Conservation (phyloP, 2,113 vertebrate genomes). For the Pyxicephalus adspersus region DNA sequence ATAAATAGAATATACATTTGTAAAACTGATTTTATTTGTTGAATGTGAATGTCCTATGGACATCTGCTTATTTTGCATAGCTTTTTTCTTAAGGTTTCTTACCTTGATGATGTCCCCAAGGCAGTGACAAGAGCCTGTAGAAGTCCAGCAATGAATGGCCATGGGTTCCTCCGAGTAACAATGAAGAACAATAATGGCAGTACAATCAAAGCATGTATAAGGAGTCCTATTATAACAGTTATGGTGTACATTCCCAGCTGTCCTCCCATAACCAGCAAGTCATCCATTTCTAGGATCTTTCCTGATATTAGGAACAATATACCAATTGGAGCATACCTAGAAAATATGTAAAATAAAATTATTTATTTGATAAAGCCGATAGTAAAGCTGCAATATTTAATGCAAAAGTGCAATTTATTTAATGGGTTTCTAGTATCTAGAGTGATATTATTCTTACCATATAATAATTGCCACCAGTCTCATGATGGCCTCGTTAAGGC, state of each 20-base stretch:
- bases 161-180: slow-evolving; percentile 90
- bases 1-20: background rate
- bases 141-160: slow-evolving; percentile 84
- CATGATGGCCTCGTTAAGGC: slow-evolving; percentile 97
- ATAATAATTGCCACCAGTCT: slow-evolving; percentile 94
- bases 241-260: slow-evolving; percentile 95
- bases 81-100: slow-evolving; percentile 3
- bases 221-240: slow-evolving; percentile 88
- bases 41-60: background rate
- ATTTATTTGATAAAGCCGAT: background rate
- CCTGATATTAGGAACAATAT: slow-evolving; percentile 96
- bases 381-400: background rate
- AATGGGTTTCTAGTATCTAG: background rate
- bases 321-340: slow-evolving; percentile 93
- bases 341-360: background rate
- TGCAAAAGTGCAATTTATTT: background rate
- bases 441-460: slow-evolving; percentile 91
- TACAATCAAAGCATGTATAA: slow-evolving; percentile 87
- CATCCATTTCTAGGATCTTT: slow-evolving; percentile 96
- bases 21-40: background rate
- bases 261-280: slow-evolving; percentile 87
- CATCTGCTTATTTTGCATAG: no score
- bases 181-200: slow-evolving; percentile 92
- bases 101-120: slow-evolving; percentile 95
- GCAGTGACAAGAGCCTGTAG: slow-evolving; percentile 95